Percentiles rank a stretch among this genome's conserved stretches.
phyloP scores from a whole-genome alignment of 23 tunicate species.

The Phallusia fumigata region DNA sequence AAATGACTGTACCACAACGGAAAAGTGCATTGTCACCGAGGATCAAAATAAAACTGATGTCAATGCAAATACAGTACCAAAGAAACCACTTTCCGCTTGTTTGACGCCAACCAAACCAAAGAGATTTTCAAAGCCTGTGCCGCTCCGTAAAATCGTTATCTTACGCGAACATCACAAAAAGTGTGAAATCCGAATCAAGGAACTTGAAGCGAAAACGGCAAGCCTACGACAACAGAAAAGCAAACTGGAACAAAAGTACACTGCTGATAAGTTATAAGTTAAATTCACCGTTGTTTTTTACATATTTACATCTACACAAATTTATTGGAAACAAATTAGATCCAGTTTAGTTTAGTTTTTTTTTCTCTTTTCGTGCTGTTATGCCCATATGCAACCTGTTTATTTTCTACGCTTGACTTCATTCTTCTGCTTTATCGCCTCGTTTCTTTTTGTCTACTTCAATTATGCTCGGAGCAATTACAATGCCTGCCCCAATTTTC shows the following conservation, averaged over 20 bases:
- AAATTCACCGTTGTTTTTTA: no score
- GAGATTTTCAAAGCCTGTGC: neutral
- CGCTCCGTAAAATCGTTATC: constrained; percentile 18
- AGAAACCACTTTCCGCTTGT: neutral
- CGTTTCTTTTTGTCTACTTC: no score
- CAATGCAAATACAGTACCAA: neutral
- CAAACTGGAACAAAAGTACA: neutral
- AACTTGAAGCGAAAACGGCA: constrained; percentile 11
- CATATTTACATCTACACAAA: no score
- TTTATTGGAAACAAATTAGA: no score
- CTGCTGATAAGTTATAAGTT: neutral
- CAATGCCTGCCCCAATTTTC: neutral
- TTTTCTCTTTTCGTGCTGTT: no score
- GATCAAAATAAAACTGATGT: constrained; percentile 5
- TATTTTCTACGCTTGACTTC: no score
- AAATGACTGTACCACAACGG: neutral
- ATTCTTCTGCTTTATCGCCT: no score
- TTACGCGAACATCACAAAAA: constrained; percentile 36
- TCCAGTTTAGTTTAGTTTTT: no score
- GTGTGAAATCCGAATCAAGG: constrained; percentile 17
- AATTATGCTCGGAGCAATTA: no score
- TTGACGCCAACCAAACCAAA: neutral
- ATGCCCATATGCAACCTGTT: no score
- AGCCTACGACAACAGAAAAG: constrained; percentile 11
- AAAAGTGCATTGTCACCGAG: neutral